Base-by-base conservation (phyloP, 1,140 invertebrate genomes). In the Copidosoma floridanum region DNA sequence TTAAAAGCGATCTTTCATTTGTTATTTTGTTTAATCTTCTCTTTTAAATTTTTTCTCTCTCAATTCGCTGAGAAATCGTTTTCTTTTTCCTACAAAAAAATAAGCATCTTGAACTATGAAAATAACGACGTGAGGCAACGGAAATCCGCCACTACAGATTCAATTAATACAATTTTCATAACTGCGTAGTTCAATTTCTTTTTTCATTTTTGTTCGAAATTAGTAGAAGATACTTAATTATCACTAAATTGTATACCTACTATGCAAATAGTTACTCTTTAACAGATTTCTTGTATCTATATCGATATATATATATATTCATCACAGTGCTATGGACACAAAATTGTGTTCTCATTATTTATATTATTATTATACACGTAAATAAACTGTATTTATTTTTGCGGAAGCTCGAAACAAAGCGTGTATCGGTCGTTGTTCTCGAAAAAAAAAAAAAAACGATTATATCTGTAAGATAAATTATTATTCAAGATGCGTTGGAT, bases 281-380 rank as follows among this genome's bases (percentile, higher is more conserved):
- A 71, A 72, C 74, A 63, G 62, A 72, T 70, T 74, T 65, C 74
- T 73, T 65, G 69, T 78, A 72, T 74, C 70, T 78, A 80, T 78
- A 80, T 76, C 67, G 72, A 71, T 78, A 76, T 78, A 80, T 76
- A 66, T 72, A 71, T 78, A 76, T 78, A 78, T 78, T 80, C 77
- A 80, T 80, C 78, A 80, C 78, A 80, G 78, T 79, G 75, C 78
- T 80, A 80, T 73, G 74, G 78, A 80, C 78, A 80, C 78, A 75
- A 78, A 73, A 72, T 73, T 78, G 78, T 80, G 77, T 80, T 78
- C 75, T 75, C n/a, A n/a, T n/a, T n/a, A n/a, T n/a, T n/a, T n/a
- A n/a, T n/a, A n/a, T n/a, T n/a, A n/a, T 60, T 68, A 43, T 75
- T 72, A 71, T 72, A 72, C 67, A 68, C 74, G 69, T 77, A 73